These are phyloP conservation scores for Neomorphus geoffroyi DNA, from an alignment of 2,797 vertebrate genomes.

Conservation along the genomic window DNA sequence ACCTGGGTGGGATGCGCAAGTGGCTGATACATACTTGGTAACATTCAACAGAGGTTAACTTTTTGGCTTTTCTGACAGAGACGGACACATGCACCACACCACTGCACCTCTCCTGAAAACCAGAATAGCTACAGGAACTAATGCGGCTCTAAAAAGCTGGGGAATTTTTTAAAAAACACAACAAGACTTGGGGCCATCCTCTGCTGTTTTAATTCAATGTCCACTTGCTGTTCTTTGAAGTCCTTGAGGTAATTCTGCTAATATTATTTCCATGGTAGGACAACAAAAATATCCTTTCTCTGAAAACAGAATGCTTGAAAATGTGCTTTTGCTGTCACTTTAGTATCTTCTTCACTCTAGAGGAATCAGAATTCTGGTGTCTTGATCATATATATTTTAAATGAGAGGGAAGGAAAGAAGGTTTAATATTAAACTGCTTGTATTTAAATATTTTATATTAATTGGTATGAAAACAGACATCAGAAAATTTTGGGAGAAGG, in stretches of 20 bases:
- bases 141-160: not conserved
- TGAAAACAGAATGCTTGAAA: not conserved
- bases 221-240: not conserved
- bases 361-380: not conserved
- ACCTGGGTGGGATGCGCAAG: not conserved
- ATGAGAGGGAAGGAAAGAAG: not conserved
- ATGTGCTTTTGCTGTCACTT: not conserved
- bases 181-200: not conserved
- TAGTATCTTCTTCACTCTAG: not conserved
- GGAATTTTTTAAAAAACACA: not conserved
- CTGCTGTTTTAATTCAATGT: not conserved
- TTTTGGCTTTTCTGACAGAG: not conserved
- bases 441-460: not conserved
- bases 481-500: not conserved
- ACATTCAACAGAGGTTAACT: not conserved
- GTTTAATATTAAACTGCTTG: not conserved
- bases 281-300: not conserved
- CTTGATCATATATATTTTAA: not conserved
- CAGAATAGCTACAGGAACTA: not conserved
- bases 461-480: not conserved
- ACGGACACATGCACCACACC: accelerated
- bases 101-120: not conserved
- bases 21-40: not conserved
- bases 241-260: not conserved
- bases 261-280: not conserved